Conservation (phyloP, 2,797 vertebrate genomes). For the Pseudopleuronectes americanus region DNA sequence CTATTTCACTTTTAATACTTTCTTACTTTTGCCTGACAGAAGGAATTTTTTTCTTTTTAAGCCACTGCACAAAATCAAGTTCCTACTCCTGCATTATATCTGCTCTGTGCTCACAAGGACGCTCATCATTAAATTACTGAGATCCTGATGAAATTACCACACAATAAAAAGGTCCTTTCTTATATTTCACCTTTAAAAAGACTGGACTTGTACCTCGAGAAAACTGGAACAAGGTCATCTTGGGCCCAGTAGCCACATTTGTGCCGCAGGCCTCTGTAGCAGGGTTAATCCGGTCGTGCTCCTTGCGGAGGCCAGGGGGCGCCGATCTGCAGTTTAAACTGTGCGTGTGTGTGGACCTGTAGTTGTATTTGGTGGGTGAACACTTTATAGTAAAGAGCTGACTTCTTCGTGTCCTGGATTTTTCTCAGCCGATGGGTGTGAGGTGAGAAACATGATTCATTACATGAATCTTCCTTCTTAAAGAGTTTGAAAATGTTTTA, state of each 20-base stretch:
- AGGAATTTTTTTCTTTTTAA: no score
- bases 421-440: conserved; percentile 9
- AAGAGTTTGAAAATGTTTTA: background rate
- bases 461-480: conserved; percentile 5
- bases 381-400: background rate
- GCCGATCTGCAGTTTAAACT: background rate
- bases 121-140: no score
- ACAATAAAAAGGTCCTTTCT: no score
- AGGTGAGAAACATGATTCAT: conserved; percentile 49
- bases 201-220: no score
- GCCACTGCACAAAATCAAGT: no score
- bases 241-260: background rate
- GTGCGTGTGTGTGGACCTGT: background rate
- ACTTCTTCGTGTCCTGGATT: conserved; percentile 7
- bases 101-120: no score
- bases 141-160: no score
- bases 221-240: background rate
- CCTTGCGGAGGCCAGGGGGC: conserved; percentile 8
- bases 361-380: background rate
- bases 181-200: no score
- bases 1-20: background rate
- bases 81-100: no score
- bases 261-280: background rate
- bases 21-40: background rate
- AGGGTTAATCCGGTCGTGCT: background rate